Evolutionary conservation across 2,888 invertebrate genomes (phyloP).

Genomic region (Odontocolon sp.): DNA sequence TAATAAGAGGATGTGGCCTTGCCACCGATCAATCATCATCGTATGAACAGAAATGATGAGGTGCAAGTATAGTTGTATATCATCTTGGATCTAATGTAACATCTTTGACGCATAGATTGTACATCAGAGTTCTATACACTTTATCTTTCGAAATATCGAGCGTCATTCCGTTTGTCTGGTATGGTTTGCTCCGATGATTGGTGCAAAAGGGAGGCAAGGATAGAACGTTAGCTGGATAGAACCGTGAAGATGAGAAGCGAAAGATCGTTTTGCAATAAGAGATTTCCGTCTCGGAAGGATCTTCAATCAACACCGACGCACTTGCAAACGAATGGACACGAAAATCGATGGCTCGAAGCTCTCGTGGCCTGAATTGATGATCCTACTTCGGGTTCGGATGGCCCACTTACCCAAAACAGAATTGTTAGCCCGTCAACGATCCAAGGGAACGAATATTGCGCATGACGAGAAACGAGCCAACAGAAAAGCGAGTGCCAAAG

Average conservation of each 20-base stretch:
- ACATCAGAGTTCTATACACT: not conserved
- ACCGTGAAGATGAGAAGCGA: not conserved
- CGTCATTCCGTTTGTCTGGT: too few relatives aligned
- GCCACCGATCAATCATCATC: constrained; percentile 50
- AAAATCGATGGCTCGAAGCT: not conserved
- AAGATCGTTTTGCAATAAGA: constrained; percentile 49
- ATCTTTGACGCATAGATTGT: not conserved
- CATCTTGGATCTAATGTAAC: constrained; percentile 37
- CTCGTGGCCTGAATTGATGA: constrained; percentile 4
- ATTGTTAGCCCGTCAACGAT: not conserved
- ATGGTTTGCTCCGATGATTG: constrained; percentile 33
- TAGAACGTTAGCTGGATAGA: constrained; percentile 23
- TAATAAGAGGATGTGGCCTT: constrained; percentile 39
- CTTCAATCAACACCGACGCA: constrained; percentile 61
- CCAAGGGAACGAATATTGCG: not conserved
- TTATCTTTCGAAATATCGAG: constrained; percentile 49
- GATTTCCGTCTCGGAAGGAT: constrained; percentile 57
- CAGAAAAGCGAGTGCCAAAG: too few relatives aligned
- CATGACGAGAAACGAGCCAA: not conserved
- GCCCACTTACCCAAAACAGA: not conserved
- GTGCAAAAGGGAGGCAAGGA: constrained; percentile 25
- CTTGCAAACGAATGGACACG: constrained; percentile 10
- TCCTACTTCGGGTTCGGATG: not conserved
- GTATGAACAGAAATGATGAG: constrained; percentile 39
- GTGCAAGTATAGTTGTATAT: constrained; percentile 1